Evolutionary conservation across 92 coral and sea anemone species (phyloP), one percentile per base, ranked within the genome.

Genomic region (Heteractis magnifica): DNA sequence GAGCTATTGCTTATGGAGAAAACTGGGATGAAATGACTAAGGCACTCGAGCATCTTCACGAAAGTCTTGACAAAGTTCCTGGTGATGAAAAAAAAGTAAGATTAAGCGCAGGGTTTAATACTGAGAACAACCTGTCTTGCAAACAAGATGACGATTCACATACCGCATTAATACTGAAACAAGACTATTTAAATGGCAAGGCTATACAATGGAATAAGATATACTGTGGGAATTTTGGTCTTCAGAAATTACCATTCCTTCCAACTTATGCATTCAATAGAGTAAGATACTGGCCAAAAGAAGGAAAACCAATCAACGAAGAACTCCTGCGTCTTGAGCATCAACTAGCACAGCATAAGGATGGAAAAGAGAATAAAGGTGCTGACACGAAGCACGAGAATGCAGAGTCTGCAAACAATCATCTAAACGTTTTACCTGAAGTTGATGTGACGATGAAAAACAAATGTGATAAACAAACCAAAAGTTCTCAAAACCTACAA

Each of bases 11-110:
- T 68, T 68, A 68, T 14, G 73, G 73, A 68, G 49, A 68, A 68
- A 68, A 68, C 49, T 68, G 73, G 73, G 73, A 68, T 68, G 73
- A 68, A 68, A 68, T 68, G 73, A 68, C 73, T 68, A 12, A 68
- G 48, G 73, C 48, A 6, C 23, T 68, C 2, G 13, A 20, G 11
- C 44, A 68, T 68, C 41, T 68, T 23, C 73, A 6, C 10, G 73
- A 68, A 68, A 68, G 12, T 23, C 73, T 68, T 68, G 48, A 8
- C 21, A 8, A 68, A 68, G 23, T 68, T 68, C 23, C 73, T 3
- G 10, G 73, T 23, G 21, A 21, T 23, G 73, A 68, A 14, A 68
- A 44, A 68, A 68, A 68, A 68, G 23, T 68, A 20, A 68, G 73
- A 68, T 10, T 68, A 6, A 68, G 73, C 49, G 73, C 73, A 68